Conservation (phyloP, 2,888 invertebrate species). For the Lasioglossum oenotherae region DNA sequence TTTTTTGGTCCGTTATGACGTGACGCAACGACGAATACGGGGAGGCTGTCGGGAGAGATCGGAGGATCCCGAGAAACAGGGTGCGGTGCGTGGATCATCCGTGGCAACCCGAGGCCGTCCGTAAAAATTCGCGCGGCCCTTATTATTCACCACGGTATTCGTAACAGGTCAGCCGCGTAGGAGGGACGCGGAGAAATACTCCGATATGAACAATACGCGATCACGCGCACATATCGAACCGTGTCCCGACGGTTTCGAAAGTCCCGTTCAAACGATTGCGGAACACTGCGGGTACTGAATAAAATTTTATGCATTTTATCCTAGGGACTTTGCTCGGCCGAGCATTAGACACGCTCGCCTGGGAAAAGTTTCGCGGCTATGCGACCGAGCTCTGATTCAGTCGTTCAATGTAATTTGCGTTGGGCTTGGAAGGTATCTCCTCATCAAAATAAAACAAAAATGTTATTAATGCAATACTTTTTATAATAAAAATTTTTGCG, state of each 20-base stretch:
- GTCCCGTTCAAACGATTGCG: constrained; percentile 18
- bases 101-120: background rate
- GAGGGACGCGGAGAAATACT: constrained; percentile 29
- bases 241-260: constrained; percentile 31
- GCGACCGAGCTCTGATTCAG: background rate
- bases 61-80: constrained; percentile 28
- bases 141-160: constrained; percentile 35
- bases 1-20: constrained; percentile 65
- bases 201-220: constrained; percentile 34
- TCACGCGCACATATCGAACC: constrained; percentile 18
- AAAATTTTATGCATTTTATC: constrained; percentile 14
- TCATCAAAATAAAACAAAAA: background rate
- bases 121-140: constrained; percentile 40
- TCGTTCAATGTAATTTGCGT: background rate
- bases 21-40: constrained; percentile 34
- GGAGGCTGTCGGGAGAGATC: background rate
- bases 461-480: background rate
- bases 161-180: constrained; percentile 51
- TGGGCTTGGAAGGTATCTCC: background rate
- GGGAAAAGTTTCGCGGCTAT: background rate
- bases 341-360: background rate
- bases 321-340: background rate
- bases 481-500: background rate
- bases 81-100: constrained; percentile 33
- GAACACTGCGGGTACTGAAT: constrained; percentile 22